Evolutionary conservation across 2,888 invertebrate species (phyloP), one percentile per base, ranked within the genome.

Genomic region (Ephialtes manifestator): DNA sequence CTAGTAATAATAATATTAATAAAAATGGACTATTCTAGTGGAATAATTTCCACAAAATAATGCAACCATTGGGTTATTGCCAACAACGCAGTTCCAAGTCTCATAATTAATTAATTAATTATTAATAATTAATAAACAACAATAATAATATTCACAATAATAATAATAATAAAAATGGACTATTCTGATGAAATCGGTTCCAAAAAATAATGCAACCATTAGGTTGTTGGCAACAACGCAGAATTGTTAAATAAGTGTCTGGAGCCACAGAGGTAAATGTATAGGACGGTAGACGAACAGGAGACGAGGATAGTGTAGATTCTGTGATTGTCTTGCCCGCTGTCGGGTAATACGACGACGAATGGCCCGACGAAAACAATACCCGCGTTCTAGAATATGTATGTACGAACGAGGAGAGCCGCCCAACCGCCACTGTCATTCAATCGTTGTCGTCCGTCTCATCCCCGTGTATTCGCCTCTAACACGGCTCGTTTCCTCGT

Each of bases 341-440:
- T 65, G 39, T 43, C 65, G 65, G 28, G 39, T 20, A 18, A 39
- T 43, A 77, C 48, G 68, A 80, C 75, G 70, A 75, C 76, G 81
- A 84, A 77, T 70, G 84, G 90, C 68, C 74, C 55, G 35, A 68
- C 43, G 53, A 81, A 79, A 79, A 81, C 82, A 79, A 85, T 79
- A 79, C 77, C 35, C 18, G 51, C 55, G 35, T 67, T 68, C 39
- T 53, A 15, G 46, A 68, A 68, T 67, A 77, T 65, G 43, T 46
- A 46, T 48, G 53, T 28, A 15, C 67, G 39, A 48, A 43, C 3
- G 35, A 43, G 18, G 39, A 39, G 60, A 24, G 63, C 55, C 35
- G 48, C 71, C 20, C 35, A 79, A 43, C 70, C 67, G 48, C 63
- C 63, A 18, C 63, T 63, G 63, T 18, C 63, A 70, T 81, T 80